Evolutionary conservation across 2,113 vertebrate genomes (phyloP).

Genomic region (Cardinalis cardinalis): DNA sequence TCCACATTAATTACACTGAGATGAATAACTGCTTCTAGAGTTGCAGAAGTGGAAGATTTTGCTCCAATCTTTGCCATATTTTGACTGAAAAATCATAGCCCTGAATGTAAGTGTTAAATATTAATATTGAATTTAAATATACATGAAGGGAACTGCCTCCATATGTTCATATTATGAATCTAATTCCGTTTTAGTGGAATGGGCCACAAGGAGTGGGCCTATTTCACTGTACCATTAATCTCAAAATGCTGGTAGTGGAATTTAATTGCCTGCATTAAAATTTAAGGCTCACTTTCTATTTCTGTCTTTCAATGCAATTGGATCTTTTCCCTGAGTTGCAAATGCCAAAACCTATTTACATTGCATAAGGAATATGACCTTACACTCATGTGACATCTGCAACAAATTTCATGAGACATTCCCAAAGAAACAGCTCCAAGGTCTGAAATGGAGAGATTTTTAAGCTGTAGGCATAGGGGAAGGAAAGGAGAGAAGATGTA

Average conservation of each 20-base stretch:
- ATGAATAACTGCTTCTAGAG: not conserved
- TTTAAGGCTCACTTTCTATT: not conserved
- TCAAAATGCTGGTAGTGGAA: not conserved
- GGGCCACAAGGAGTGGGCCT: not conserved
- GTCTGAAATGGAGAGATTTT: not conserved
- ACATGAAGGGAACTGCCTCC: not conserved
- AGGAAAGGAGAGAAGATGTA: not conserved
- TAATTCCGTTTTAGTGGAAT: constrained; percentile 10
- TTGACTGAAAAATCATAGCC: constrained; percentile 13
- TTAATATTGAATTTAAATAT: constrained; percentile 46
- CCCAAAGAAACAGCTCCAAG: not conserved
- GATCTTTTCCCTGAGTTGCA: not conserved
- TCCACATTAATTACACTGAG: not conserved
- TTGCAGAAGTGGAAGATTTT: not conserved
- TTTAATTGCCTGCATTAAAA: constrained; percentile 28
- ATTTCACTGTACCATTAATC: not conserved
- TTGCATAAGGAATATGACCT: not conserved
- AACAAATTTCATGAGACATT: not conserved
- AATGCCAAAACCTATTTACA: not conserved
- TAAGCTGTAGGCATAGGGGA: not conserved
- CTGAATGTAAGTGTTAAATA: constrained; percentile 7
- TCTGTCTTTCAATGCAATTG: not conserved
- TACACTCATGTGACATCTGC: not conserved
- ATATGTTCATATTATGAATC: not conserved
- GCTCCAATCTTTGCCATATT: not conserved